Evolutionary conservation across 2,888 invertebrate genomes (phyloP).

Genomic region (Pardosa pseudoannulata): DNA sequence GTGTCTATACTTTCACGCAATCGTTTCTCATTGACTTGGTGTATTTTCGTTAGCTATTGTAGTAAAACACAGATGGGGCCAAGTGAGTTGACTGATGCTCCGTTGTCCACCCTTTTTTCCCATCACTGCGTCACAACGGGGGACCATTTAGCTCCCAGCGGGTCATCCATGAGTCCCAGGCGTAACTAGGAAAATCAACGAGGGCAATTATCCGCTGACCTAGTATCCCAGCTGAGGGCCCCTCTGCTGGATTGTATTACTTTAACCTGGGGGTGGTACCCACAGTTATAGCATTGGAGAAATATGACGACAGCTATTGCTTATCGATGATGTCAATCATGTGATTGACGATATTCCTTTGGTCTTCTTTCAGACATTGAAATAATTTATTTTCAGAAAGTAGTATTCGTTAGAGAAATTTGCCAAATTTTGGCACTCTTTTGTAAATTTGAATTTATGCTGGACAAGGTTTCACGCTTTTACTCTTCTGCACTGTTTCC

Average conservation of each 20-base stretch:
- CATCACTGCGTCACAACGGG: constrained; percentile 51
- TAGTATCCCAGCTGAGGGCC: neutral
- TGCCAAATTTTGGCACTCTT: no score
- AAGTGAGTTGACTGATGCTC: constrained; percentile 46
- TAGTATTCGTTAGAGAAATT: neutral
- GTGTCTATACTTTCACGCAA: no score
- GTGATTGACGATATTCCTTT: constrained; percentile 6
- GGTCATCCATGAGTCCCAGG: constrained; percentile 17
- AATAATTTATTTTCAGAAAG: constrained; percentile 11
- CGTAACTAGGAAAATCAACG: constrained; percentile 51
- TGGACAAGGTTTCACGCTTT: no score
- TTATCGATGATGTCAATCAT: constrained; percentile 62
- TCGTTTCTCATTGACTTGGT: no score
- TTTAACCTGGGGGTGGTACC: constrained; percentile 15
- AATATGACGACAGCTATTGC: constrained; percentile 33
- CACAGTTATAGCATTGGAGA: neutral
- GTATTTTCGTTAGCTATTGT: neutral
- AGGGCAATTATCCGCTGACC: constrained; percentile 51
- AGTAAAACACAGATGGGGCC: neutral
- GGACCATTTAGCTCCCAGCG: constrained; percentile 46
- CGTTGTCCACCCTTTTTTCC: constrained; percentile 55
- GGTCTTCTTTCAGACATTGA: neutral
- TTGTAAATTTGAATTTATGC: no score
- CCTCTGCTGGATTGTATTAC: constrained; percentile 33
- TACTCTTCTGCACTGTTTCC: no score